Evolutionary conservation across 2,797 vertebrate species (phyloP).

Genomic region (Fratercula arctica): DNA sequence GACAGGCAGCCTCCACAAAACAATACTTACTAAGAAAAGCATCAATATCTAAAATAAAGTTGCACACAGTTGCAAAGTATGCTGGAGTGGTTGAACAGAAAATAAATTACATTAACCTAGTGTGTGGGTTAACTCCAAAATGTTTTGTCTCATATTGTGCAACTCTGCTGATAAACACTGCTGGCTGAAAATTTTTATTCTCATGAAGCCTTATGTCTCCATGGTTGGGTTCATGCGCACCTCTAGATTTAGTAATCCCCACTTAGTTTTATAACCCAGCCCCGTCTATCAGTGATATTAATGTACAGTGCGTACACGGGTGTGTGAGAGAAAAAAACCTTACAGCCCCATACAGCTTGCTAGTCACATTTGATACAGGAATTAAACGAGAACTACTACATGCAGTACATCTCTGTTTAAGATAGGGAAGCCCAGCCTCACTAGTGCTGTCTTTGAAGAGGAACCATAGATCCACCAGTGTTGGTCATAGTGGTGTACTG

Average conservation of each 20-base stretch:
- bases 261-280: not conserved
- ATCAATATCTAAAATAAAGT: not conserved
- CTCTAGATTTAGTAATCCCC: not conserved
- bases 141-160: not conserved
- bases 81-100: not conserved
- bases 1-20: not conserved
- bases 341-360: not conserved
- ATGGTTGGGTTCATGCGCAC: not conserved
- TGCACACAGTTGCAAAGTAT: not conserved
- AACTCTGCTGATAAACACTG: not conserved
- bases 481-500: not conserved
- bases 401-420: not conserved
- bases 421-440: not conserved
- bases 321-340: not conserved
- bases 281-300: not conserved
- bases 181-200: not conserved
- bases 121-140: not conserved
- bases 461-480: not conserved
- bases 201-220: not conserved
- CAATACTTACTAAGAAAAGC: not conserved
- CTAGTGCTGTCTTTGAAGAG: not conserved
- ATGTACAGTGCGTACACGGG: accelerated
- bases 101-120: not conserved
- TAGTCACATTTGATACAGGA: not conserved
- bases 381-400: not conserved